These are phyloP conservation scores for Paradoxurus hermaphroditus DNA, from an alignment of 2,113 vertebrate species.

Conservation along the genomic window DNA sequence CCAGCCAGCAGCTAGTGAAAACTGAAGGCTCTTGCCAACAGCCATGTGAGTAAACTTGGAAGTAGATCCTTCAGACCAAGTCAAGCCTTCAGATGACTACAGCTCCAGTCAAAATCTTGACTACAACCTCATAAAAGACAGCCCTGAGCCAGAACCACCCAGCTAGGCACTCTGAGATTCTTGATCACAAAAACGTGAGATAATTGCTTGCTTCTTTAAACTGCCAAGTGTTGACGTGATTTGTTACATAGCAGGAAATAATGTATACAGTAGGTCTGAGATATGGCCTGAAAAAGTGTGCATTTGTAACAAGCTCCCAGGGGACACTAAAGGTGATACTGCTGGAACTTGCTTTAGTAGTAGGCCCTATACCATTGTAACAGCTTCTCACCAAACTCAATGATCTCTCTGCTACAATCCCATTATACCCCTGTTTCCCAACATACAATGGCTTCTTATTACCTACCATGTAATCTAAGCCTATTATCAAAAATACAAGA, in stretches of 20 bases:
- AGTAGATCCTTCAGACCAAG: neutral
- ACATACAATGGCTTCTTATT: neutral
- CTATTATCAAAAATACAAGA: neutral
- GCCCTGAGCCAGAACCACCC: neutral
- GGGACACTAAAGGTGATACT: neutral
- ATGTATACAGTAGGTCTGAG: neutral
- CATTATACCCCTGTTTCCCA: neutral
- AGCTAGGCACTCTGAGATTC: neutral
- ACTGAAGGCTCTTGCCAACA: neutral
- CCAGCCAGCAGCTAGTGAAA: neutral
- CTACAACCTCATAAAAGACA: neutral
- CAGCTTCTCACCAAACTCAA: neutral
- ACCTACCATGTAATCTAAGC: neutral
- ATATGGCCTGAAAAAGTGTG: neutral
- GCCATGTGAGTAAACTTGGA: neutral
- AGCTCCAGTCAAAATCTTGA: neutral
- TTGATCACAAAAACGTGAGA: slow-evolving; percentile 23
- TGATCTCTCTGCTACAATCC: neutral
- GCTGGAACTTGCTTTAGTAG: neutral
- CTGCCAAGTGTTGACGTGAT: neutral
- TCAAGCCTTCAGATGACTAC: neutral
- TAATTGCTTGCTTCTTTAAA: slow-evolving; percentile 1
- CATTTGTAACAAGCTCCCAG: slow-evolving; percentile 1
- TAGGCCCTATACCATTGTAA: neutral
- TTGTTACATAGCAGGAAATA: neutral